phyloP scores from a whole-genome alignment of 2,113 vertebrate genomes.

The Scalopus aquaticus region DNA sequence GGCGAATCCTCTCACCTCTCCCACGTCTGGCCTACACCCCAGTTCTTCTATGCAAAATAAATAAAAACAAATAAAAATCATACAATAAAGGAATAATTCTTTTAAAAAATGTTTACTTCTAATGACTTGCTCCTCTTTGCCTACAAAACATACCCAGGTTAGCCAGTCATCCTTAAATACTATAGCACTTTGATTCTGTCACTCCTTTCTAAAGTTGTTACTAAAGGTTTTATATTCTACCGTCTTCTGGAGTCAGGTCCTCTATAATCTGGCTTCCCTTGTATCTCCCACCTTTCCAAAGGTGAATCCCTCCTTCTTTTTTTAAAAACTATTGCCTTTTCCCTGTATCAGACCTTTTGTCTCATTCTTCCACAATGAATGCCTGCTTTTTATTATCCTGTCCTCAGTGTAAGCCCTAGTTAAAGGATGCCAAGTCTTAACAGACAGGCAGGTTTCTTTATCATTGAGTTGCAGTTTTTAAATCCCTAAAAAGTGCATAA shows the following conservation, averaged over 20 bases:
- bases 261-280: not conserved
- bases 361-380: not conserved
- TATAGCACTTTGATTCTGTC: not conserved
- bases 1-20: too few species aligned
- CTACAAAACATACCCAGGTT: not conserved
- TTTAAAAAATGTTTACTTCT: not conserved
- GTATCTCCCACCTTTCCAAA: not conserved
- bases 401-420: not conserved
- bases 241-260: not conserved
- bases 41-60: too few species aligned
- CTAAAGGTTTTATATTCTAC: not conserved
- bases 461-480: not conserved
- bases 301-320: not conserved
- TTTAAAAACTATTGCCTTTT: not conserved
- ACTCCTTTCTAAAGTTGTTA: not conserved
- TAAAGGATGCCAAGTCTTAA: not conserved
- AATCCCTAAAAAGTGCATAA: conserved; percentile 31
- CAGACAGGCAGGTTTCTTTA: not conserved
- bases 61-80: too few species aligned
- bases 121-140: not conserved
- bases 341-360: not conserved
- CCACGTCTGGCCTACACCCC: too few species aligned
- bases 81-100: not conserved
- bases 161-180: not conserved
- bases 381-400: not conserved